These are phyloP conservation scores for Catharus fuscescens DNA, from an alignment of 2,113 vertebrate species.

Conservation along the genomic window DNA sequence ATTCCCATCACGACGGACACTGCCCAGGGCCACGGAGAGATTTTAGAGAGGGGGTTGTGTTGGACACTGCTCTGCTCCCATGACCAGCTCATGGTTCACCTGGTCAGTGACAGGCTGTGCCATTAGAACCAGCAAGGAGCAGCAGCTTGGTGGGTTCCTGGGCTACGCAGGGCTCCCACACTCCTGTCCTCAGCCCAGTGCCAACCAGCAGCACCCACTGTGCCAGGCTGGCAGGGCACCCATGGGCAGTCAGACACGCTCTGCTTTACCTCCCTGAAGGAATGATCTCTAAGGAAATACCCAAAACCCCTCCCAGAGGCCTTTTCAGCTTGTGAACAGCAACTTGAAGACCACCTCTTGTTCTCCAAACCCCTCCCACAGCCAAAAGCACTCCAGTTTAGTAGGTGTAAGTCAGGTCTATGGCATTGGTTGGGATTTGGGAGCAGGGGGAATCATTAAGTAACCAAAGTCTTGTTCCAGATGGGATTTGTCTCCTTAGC, in stretches of 20 bases:
- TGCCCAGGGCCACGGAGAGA: conserved; percentile 63
- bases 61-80: background rate
- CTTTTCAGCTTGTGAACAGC: background rate
- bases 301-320: rapidly evolving
- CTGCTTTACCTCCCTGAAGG: background rate
- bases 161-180: background rate
- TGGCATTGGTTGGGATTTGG: background rate
- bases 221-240: background rate
- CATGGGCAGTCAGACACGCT: background rate
- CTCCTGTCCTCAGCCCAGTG: background rate
- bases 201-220: background rate
- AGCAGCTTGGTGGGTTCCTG: background rate
- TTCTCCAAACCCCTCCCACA: background rate
- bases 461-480: background rate
- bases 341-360: background rate
- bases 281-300: background rate
- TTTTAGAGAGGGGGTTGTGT: background rate
- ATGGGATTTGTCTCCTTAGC: background rate
- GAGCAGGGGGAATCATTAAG: background rate
- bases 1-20: conserved; percentile 98
- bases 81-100: background rate
- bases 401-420: background rate
- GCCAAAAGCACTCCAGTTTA: background rate
- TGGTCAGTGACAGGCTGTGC: background rate
- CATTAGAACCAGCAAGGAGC: background rate